Evolutionary conservation across 2,113 vertebrate genomes (phyloP).

Genomic region (Zootoca vivipara): DNA sequence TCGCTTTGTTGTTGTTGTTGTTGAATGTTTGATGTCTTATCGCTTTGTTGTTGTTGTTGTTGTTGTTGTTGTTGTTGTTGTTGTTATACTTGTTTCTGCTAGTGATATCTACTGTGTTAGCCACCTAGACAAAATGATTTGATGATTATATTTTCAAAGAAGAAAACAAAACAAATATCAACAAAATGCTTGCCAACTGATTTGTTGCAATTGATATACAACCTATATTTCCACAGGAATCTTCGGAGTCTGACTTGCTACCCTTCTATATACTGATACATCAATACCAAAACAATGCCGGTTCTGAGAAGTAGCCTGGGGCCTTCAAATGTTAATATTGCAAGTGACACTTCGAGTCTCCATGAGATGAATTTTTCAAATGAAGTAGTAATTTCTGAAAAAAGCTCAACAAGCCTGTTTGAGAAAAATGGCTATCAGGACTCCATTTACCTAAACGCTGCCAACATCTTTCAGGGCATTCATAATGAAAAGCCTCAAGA

Average conservation of each 20-base stretch:
- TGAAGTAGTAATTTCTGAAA: neutral
- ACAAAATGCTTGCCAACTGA: neutral
- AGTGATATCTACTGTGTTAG: neutral
- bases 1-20: no score
- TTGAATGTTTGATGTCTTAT: no score
- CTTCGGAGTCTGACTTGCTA: conserved; percentile 33
- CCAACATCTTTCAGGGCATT: conserved; percentile 84
- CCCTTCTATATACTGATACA: neutral
- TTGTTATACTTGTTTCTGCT: neutral
- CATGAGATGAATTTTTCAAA: conserved; percentile 38
- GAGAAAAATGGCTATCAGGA: conserved; percentile 76
- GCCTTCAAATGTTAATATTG: neutral
- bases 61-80: no score
- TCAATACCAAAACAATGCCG: conserved; percentile 55
- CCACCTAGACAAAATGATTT: neutral
- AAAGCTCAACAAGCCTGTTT: neutral
- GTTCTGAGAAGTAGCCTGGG: conserved; percentile 39
- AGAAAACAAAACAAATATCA: neutral
- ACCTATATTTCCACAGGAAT: conserved; percentile 59
- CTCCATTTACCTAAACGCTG: conserved; percentile 81
- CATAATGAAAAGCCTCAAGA: conserved; percentile 74
- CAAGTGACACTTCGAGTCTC: conserved; percentile 30
- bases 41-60: no score
- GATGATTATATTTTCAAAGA: neutral
- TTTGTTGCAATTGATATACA: neutral